Evolutionary conservation across 1,140 invertebrate genomes (phyloP), one percentile per base, ranked within the genome.

Genomic region (Capitella teleta): DNA sequence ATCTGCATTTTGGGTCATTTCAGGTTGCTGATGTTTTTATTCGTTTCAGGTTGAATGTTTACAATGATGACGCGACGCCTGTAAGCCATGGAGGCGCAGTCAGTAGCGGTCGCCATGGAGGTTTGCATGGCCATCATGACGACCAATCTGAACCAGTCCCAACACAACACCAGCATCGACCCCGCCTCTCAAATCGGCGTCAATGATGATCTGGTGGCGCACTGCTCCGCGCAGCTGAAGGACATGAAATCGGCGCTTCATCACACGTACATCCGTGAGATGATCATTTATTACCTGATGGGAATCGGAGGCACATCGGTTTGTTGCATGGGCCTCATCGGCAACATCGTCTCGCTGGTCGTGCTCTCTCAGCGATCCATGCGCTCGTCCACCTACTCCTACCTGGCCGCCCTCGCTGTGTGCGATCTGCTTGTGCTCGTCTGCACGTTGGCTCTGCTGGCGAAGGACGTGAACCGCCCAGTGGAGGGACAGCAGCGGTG

Each of bases 351-450:
- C 34, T 70, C 66, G 18, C 53, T 68, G 19, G 57, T 69, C 23
- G 65, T 73, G 14, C 57, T 73, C 28, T 68, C 63, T 1, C 55
- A 60, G 10, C 56, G 58, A 28, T 54, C 60, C 2, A 68, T 72
- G 66, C 53, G 60, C 16, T 63, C 63, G 0, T 65, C 65, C 4
- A 73, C 70, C 3, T 70, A 72, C 51, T 63, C 62, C 0, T 73
- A 72, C 56, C 53, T 73, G 10, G 45, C 62, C 0, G 64, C 67
- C 1, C 56, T 73, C 19, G 62, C 70, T 28, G 52, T 70, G 6
- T 68, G 67, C 52, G 70, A 73, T 49, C 57, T 57, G 0, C 53
- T 70, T 12, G 64, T 68, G 16, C 52, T 72, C 1, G 25, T 68
- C 10, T 60, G 61, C 28, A 66, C 65, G 1, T 53, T 66, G 38